Evolutionary conservation across 2,888 invertebrate genomes (phyloP), one percentile per base, ranked within the genome.

Genomic region (Platycnemis pennipes): DNA sequence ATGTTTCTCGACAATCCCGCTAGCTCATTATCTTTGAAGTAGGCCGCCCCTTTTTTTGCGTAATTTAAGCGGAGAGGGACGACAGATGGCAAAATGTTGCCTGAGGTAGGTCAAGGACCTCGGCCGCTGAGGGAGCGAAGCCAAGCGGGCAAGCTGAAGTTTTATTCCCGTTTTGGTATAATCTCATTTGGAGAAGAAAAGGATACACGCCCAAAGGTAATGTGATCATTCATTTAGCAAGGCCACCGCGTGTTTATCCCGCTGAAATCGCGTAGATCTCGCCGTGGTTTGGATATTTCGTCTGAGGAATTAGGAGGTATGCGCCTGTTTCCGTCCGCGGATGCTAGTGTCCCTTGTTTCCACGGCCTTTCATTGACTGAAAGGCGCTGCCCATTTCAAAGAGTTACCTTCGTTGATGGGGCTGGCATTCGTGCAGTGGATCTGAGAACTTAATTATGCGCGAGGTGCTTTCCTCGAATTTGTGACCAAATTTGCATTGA

Each of bases 141-240:
- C 63, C 26, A n/a, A 7, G 63, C 5, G 31, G 77, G n/a, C 37
- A 13, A 31, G 77, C 37, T 77, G 77, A 77, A 77, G 77, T 37
- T 77, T 77, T 77, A 77, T 77, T 77, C 77, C 77, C 77, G 77
- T 26, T 77, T 77, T 77, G 77, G 77, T 77, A 37, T 77, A 77
- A 77, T 77, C 77, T 77, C 77, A 77, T 77, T 77, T 77, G 77
- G 77, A 77, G 0, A 94, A 45, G 13, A 94, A 46, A 46, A 46
- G n/a, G 26, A 26, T n/a, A 44, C 13, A 46, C 46, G 87, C 87
- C 45, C 26, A 46, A 42, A n/a, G 26, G 87, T 46, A 87, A 87
- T 46, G 46, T 46, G 46, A 87, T 87, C 44, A n/a, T 87, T 87
- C 87, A 87, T 87, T 87, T 45, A 46, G 87, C 87, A 87, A 87